Evolutionary conservation across 2,888 invertebrate species (phyloP), one percentile per base, ranked within the genome.

Genomic region (Aphidius colemani): DNA sequence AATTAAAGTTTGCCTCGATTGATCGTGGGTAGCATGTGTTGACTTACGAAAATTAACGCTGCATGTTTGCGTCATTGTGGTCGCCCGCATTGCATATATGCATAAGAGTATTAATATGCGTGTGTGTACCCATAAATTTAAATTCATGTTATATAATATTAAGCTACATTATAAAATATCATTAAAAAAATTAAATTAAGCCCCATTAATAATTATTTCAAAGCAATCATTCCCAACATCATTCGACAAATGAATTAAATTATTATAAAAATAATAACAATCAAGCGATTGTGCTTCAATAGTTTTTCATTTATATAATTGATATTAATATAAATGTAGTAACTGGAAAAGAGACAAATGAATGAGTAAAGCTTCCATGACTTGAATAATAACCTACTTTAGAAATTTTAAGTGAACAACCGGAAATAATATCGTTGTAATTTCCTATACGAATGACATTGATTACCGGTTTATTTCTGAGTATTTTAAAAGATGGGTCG

Each of bases 391-490:
- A 30, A 59, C n/a, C 55, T 55, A 13, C 11, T 57, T 51, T 43
- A 53, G 46, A 13, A 53, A 43, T 51, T 57, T 61, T 61, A 58
- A 18, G 55, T 49, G 65, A 61, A 65, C 61, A 30, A 53, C 61
- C 65, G 65, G 65, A 65, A 65, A 65, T 61, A 65, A 65, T 65
- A 65, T 65, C 61, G 48, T 61, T 53, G 61, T 53, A 60, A 65
- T 65, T 65, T 65, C 61, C 65, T 65, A 30, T 30, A 46, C 46
- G 50, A 65, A 65, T 65, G 61, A 65, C 61, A 61, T 65, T 61
- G 61, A 65, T 65, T 65, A 65, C 65, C 65, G 65, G 65, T 58
- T 46, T 58, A 65, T 57, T 58, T 40, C 48, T 53, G 46, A 53
- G 39, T 46, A 57, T 39, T 10, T 46, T 18, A 57, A 48, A 46